These are phyloP conservation scores for Clarias batrachus DNA, from an alignment of 2,113 vertebrate species.

Conservation along the genomic window DNA sequence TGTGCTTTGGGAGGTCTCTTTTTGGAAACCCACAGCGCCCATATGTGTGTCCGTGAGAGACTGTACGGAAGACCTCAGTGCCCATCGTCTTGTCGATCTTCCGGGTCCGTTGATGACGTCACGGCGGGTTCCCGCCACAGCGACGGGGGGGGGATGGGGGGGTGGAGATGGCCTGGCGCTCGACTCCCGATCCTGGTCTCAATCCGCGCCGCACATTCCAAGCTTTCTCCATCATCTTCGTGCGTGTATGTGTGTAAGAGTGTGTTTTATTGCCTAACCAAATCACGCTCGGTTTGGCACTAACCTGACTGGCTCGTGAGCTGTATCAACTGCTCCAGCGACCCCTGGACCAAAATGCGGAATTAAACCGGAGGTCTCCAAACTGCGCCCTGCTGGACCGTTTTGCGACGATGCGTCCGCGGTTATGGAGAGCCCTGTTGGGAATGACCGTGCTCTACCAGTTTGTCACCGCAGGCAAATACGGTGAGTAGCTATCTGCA, in stretches of 20 bases:
- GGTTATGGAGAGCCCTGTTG: slow-evolving; percentile 58
- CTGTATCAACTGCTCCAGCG: slow-evolving; percentile 31
- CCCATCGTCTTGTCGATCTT: no score
- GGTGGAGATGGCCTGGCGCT: background rate
- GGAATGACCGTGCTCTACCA: slow-evolving; percentile 58
- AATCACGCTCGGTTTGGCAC: slow-evolving; percentile 34
- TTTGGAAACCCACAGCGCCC: background rate
- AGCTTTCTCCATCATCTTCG: slow-evolving; percentile 43
- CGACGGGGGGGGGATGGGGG: background rate
- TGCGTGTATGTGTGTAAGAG: slow-evolving; percentile 35
- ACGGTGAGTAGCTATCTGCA: slow-evolving; percentile 53
- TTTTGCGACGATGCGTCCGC: slow-evolving; percentile 51
- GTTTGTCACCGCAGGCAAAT: slow-evolving; percentile 58
- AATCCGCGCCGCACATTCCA: slow-evolving; percentile 47
- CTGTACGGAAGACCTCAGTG: background rate
- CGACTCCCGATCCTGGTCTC: slow-evolving; percentile 51
- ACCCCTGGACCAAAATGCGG: slow-evolving; percentile 51
- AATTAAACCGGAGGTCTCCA: slow-evolving; percentile 43
- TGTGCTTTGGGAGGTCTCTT: background rate
- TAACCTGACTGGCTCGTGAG: slow-evolving; percentile 30
- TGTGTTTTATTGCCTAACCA: slow-evolving; percentile 34
- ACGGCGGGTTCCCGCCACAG: slow-evolving; percentile 52
- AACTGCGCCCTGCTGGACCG: slow-evolving; percentile 34
- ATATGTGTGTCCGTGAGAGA: background rate
- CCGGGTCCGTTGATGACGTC: slow-evolving; percentile 47